phyloP scores from a whole-genome alignment of 2,113 vertebrate species.

The Choloepus hoffmanni region DNA sequence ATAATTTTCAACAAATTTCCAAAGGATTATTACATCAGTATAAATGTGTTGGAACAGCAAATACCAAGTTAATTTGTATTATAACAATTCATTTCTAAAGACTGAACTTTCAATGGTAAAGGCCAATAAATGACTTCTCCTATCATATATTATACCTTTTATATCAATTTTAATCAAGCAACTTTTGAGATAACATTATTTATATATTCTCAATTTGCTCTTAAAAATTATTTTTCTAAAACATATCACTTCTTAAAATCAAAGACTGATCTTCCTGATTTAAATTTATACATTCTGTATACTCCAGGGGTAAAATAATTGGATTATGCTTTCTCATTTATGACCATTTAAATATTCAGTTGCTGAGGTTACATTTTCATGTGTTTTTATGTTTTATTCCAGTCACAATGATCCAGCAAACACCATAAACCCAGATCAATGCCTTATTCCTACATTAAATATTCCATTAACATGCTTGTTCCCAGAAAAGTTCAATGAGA shows the following conservation, averaged over 20 bases:
- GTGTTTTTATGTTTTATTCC: slow-evolving; percentile 76
- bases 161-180: slow-evolving; percentile 52
- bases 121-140: slow-evolving; percentile 47
- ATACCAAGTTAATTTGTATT: slow-evolving; percentile 55
- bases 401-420: slow-evolving; percentile 69
- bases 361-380: slow-evolving; percentile 68
- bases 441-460: slow-evolving; percentile 44
- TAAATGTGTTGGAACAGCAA: slow-evolving; percentile 42
- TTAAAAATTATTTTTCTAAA: slow-evolving; percentile 48
- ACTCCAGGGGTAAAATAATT: slow-evolving; percentile 52
- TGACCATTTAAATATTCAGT: slow-evolving; percentile 71
- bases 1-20: slow-evolving; percentile 47
- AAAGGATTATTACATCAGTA: slow-evolving; percentile 28
- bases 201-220: slow-evolving; percentile 46
- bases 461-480: slow-evolving; percentile 65
- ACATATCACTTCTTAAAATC: slow-evolving; percentile 39
- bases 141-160: not conserved
- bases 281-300: slow-evolving; percentile 51
- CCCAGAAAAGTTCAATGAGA: slow-evolving; percentile 54
- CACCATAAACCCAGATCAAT: slow-evolving; percentile 66
- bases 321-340: slow-evolving; percentile 68
- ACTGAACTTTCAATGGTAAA: slow-evolving; percentile 41
- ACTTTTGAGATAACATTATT: slow-evolving; percentile 53
- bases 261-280: slow-evolving; percentile 38
- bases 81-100: slow-evolving; percentile 33